phyloP scores from a whole-genome alignment of 1,140 invertebrate species.

The Lucilia sericata region DNA sequence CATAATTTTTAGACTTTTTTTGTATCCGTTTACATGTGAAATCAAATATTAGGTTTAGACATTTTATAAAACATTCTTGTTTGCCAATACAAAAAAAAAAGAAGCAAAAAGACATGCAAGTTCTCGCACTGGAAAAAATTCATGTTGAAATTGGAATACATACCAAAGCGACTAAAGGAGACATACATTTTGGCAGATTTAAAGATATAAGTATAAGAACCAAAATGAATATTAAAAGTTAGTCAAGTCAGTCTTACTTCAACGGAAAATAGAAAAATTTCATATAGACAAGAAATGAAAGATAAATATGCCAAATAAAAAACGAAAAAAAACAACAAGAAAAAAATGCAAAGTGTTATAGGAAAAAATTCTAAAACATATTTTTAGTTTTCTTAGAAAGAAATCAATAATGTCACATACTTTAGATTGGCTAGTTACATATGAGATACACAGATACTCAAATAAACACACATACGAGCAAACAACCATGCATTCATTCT shows the following conservation, averaged over 20 bases:
- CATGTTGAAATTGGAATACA: too few relatives aligned
- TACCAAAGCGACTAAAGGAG: too few relatives aligned
- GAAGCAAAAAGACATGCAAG: too few relatives aligned
- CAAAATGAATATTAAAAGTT: background rate
- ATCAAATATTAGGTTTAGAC: too few relatives aligned
- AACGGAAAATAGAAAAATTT: background rate
- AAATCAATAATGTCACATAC: conserved; percentile 17
- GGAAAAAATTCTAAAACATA: background rate
- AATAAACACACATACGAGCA: background rate
- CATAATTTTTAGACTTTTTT: too few relatives aligned
- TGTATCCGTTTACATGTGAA: too few relatives aligned
- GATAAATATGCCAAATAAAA: conserved; percentile 5
- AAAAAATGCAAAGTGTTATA: background rate
- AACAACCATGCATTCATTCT: background rate
- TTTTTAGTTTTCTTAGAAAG: background rate
- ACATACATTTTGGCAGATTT: too few relatives aligned
- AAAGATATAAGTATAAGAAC: too few relatives aligned
- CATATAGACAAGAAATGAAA: background rate
- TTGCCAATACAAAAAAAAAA: too few relatives aligned
- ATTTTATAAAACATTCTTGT: too few relatives aligned
- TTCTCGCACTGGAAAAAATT: too few relatives aligned
- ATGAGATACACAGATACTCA: background rate
- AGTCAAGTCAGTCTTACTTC: background rate
- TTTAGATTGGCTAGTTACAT: background rate
- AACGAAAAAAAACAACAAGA: background rate